Evolutionary conservation across 1,140 invertebrate genomes (phyloP), one percentile per base, ranked within the genome.

Genomic region (Drosophila lowei): DNA sequence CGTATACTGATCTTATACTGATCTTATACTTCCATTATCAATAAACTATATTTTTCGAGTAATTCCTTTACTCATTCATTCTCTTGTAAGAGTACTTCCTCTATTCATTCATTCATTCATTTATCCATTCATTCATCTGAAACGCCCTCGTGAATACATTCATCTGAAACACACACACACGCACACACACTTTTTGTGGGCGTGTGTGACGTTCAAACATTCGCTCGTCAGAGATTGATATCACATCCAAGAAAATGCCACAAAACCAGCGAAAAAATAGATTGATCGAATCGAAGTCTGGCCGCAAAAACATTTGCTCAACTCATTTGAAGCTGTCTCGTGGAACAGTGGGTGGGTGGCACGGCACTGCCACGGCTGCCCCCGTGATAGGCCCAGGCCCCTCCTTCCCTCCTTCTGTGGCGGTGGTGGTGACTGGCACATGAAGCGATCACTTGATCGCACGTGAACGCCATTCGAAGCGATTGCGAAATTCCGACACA

Each of bases 371-470:
- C 18, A 30, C 9, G 2, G 30, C 30, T 30, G 34, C 34, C 34
- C 34, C 34, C 34, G 34, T 38, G 34, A 38, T 38, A 1, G 34
- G 11, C 34, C 11, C 34, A 25, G 23, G 23, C 5, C 23, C 23
- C 23, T 25, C 21, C 21, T 23, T 23, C 30, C n/a, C n/a, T 3
- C 11, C 8, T 38, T 4, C 34, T 4, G 34, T 38, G 34, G 34
- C 0, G 11, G 4, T 38, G 34, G 34, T 38, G 59, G 59, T 64
- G 53, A 42, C 52, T 65, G 70, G 76, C 81, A 86, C 81, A 81
- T 81, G 65, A 59, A 58, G 56, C 48, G 77, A 88, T 86, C 83
- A 86, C 76, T 67, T 86, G 81, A 86, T 72, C 71, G 83, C 83
- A 86, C 81, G 81, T 86, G 81, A 86, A 86, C 53, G 46, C 60